A percentile compares a stretch with the other conserved stretches of the same genome.
Conservation (phyloP, 2,113 vertebrate species). For the Plecturocebus donacophilus region DNA sequence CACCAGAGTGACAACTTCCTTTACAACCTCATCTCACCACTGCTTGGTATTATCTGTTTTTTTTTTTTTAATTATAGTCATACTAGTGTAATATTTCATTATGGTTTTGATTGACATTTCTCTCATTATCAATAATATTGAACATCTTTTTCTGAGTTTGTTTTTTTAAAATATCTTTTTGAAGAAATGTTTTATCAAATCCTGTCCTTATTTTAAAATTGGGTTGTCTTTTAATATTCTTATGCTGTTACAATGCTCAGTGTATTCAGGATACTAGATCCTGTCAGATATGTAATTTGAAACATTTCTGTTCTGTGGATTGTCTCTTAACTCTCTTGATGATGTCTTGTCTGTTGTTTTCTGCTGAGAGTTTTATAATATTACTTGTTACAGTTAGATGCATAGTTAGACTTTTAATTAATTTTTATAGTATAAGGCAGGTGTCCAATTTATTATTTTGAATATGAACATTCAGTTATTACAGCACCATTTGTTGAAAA, state of each 20-base stretch:
- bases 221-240: not conserved
- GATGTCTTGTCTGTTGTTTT: not conserved
- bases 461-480: not conserved
- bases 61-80: not conserved
- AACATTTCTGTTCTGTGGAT: not conserved
- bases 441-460: not conserved
- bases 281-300: not conserved
- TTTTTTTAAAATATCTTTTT: not conserved
- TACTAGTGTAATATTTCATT: not conserved
- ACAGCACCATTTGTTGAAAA: not conserved
- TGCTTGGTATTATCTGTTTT: not conserved
- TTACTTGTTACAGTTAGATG: not conserved
- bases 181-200: not conserved
- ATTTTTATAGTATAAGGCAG: not conserved
- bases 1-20: not conserved
- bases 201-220: not conserved
- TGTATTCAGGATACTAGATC: not conserved
- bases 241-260: not conserved
- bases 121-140: not conserved
- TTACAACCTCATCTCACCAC: not conserved
- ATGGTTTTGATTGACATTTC: not conserved
- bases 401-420: not conserved
- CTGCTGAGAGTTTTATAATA: not conserved
- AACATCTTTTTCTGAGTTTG: not conserved
- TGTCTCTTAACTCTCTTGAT: not conserved